These are phyloP conservation scores for Lucilia sericata DNA, from an alignment of 1,140 invertebrate genomes.

Conservation along the genomic window DNA sequence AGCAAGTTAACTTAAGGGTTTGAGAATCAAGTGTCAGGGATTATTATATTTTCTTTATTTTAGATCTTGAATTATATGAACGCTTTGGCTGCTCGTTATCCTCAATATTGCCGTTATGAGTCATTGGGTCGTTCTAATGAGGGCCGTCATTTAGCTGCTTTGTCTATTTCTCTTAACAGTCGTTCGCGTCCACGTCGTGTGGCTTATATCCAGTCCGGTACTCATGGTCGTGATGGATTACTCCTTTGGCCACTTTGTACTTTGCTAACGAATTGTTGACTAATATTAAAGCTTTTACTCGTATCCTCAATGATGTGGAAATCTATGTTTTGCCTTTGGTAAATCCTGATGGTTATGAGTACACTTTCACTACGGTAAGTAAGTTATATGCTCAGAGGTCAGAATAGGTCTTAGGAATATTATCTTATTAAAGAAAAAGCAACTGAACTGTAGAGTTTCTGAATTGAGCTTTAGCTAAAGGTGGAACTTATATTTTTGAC, in stretches of 20 bases:
- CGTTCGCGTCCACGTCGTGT: conserved; percentile 56
- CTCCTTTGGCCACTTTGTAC: conserved; percentile 74
- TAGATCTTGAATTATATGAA: conserved; percentile 63
- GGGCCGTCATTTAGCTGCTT: conserved; percentile 63
- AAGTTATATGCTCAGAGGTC: neutral
- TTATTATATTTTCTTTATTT: neutral
- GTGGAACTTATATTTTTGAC: too few relatives aligned
- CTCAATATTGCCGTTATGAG: conserved; percentile 62
- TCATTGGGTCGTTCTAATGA: conserved; percentile 65
- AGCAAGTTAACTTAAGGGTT: neutral
- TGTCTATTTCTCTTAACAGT: conserved; percentile 65
- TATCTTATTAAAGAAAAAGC: too few relatives aligned
- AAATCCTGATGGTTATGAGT: conserved; percentile 80
- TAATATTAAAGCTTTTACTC: conserved; percentile 67
- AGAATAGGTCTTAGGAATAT: too few relatives aligned
- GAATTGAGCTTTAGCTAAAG: conserved; percentile 5
- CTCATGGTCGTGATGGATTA: conserved; percentile 75
- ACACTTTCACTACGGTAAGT: conserved; percentile 71
- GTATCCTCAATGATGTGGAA: conserved; percentile 68
- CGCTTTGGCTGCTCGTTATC: conserved; percentile 59
- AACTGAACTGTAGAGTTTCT: neutral
- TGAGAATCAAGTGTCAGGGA: neutral
- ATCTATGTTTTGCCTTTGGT: conserved; percentile 77
- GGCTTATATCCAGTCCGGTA: conserved; percentile 63
- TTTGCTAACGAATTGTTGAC: conserved; percentile 71